These are phyloP conservation scores for Prietella phreatophila DNA, from an alignment of 2,113 vertebrate species.

Conservation along the genomic window DNA sequence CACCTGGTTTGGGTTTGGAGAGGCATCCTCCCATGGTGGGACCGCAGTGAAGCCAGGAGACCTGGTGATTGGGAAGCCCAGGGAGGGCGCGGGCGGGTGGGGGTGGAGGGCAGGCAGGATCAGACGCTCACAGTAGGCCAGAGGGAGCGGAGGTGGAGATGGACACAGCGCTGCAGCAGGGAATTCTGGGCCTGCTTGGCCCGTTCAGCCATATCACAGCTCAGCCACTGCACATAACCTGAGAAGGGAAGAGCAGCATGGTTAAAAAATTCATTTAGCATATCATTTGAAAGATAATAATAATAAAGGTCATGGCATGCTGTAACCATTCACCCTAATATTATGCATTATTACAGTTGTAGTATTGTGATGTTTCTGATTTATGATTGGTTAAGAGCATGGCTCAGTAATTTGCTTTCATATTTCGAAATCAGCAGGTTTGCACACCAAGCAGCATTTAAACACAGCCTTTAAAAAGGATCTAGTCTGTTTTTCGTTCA, in stretches of 20 bases:
- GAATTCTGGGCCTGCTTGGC: slow-evolving; percentile 64
- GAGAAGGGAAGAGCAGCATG: slow-evolving; percentile 22
- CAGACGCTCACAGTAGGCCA: slow-evolving; percentile 52
- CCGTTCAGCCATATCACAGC: slow-evolving; percentile 68
- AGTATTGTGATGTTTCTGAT: background rate
- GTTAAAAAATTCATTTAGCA: background rate
- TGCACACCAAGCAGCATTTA: background rate
- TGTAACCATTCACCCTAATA: background rate
- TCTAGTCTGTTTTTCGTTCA: background rate
- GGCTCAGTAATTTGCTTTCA: background rate
- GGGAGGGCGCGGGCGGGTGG: slow-evolving; percentile 44
- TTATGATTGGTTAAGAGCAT: background rate
- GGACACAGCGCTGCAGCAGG: slow-evolving; percentile 59
- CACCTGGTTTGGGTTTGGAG: slow-evolving; percentile 98
- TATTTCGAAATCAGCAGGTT: background rate
- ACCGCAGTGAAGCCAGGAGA: slow-evolving; percentile 56
- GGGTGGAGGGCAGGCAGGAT: slow-evolving; percentile 56
- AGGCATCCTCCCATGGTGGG: slow-evolving; percentile 96
- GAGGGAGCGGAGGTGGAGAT: slow-evolving; percentile 55
- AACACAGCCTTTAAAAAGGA: background rate
- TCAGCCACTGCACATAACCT: slow-evolving; percentile 70
- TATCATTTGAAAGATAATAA: background rate
- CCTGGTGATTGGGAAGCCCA: slow-evolving; percentile 59
- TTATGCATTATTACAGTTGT: background rate
- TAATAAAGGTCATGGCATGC: background rate